Conservation (phyloP, 30 jellyfish, hydroid and myxozoan genomes). For the Aurelia coerulea region DNA sequence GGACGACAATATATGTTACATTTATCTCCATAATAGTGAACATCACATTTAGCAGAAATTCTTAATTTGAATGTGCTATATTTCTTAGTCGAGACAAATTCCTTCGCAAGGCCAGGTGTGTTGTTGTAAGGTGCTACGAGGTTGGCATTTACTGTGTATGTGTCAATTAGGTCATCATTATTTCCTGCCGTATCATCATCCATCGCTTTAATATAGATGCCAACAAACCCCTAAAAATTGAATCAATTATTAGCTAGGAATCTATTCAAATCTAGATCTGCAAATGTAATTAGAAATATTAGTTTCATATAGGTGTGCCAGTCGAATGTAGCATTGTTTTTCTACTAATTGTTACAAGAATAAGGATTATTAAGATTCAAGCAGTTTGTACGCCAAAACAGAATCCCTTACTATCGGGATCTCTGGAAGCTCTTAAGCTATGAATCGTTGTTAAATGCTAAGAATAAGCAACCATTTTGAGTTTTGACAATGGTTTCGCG, state of each 20-base stretch:
- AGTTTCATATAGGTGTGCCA: too few species aligned
- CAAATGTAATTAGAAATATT: too few species aligned
- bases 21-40: slow-evolving; percentile 6
- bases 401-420: too few species aligned
- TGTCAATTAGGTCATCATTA: slow-evolving; percentile 45
- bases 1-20: slow-evolving; percentile 21
- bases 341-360: too few species aligned
- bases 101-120: slow-evolving; percentile 3
- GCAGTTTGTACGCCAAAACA: too few species aligned
- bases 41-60: slow-evolving; percentile 32
- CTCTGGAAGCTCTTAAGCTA: too few species aligned
- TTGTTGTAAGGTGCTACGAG: slow-evolving; percentile 28
- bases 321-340: too few species aligned
- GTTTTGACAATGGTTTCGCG: too few species aligned
- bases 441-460: not conserved
- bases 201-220: slow-evolving; percentile 26
- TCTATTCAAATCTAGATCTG: too few species aligned
- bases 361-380: too few species aligned
- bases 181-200: slow-evolving; percentile 45
- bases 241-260: not conserved
- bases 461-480: not conserved
- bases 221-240: slow-evolving; percentile 22
- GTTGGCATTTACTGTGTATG: slow-evolving; percentile 1
- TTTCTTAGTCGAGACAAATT: not conserved
- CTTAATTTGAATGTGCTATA: slow-evolving; percentile 1